Base-by-base conservation (phyloP, 1,140 invertebrate genomes). In the Linepithema humile region DNA sequence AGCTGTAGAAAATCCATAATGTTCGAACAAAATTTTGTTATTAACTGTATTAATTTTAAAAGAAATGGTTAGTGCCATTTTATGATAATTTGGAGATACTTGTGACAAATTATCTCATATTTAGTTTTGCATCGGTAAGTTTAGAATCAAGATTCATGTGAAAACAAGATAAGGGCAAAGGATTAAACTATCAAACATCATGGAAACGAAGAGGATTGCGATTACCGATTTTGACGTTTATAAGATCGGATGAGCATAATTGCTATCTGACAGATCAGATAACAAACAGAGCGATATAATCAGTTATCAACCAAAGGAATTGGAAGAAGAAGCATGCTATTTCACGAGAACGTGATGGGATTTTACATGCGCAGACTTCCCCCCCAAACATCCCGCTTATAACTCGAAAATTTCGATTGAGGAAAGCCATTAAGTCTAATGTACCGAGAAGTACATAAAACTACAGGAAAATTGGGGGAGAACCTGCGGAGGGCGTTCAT, bases 371-470 rank as follows among this genome's bases (percentile, higher is more conserved):
- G 32, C 20, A 17, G n/a, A 38, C 20, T 35, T 5, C 15, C 29
- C 29, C 4, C 9, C 20, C 43, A 32, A 0, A 23, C 20, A 5
- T 26, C 32, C 9, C 17, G 48, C 45, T 40, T 55, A 62, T 67
- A 78, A 78, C 17, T 50, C 35, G 75, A 78, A 78, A 78, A 69
- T 78, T 78, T 78, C 75, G 75, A 78, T 78, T 60, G 64, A 83
- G 45, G 59, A 45, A 26, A 59, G 40, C 45, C 77, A 65, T 83
- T 82, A 75, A 62, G 80, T 82, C 85, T 83, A 87, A 87, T 87
- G 86, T 87, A 62, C 78, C 85, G 78, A 83, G 53, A 83, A 75
- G 48, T 50, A 29, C 45, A 50, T 32, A 64, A 80, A 70, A 70
- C 55, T 87, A 65, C 64, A 70, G 40, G 70, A 75, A 70, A 83